phyloP scores from a whole-genome alignment of 2,797 vertebrate species.

The Semotilus atromaculatus region DNA sequence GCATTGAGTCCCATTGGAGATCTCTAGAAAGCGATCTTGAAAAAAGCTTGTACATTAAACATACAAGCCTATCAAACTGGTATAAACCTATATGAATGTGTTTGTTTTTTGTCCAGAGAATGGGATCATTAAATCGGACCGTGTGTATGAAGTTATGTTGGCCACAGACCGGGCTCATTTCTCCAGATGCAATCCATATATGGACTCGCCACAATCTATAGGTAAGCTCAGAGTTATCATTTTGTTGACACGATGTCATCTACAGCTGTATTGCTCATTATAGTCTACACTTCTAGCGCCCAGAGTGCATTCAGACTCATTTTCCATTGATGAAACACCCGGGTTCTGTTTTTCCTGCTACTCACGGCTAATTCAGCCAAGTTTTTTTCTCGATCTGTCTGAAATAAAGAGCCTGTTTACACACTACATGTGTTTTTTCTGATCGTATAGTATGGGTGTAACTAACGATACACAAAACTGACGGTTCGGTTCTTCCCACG shows the following conservation, averaged over 20 bases:
- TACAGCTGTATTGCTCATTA: neutral
- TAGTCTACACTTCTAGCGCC: neutral
- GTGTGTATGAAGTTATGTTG: slow-evolving; percentile 98
- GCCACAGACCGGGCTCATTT: slow-evolving; percentile 94
- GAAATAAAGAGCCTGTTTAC: neutral
- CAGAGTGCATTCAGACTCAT: neutral
- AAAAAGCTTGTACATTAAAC: neutral
- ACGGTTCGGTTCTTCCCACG: no score
- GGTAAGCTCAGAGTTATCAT: slow-evolving; percentile 76
- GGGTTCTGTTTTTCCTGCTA: neutral
- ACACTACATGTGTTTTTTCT: no score
- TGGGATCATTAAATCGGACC: slow-evolving; percentile 98
- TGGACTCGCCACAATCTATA: slow-evolving; percentile 99
- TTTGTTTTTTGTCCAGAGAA: slow-evolving; percentile 84
- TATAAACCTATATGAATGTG: neutral
- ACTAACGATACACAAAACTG: no score
- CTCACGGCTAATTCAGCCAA: no score
- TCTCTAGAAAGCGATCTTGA: neutral
- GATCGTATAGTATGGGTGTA: no score
- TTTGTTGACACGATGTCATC: neutral
- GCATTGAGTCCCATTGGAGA: no score
- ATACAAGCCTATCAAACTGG: neutral
- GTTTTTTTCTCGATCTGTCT: neutral
- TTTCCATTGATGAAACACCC: neutral
- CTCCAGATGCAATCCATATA: slow-evolving; percentile 97